Base-by-base conservation (phyloP, 2,888 invertebrate genomes). In the Trissolcus brochymenae region DNA sequence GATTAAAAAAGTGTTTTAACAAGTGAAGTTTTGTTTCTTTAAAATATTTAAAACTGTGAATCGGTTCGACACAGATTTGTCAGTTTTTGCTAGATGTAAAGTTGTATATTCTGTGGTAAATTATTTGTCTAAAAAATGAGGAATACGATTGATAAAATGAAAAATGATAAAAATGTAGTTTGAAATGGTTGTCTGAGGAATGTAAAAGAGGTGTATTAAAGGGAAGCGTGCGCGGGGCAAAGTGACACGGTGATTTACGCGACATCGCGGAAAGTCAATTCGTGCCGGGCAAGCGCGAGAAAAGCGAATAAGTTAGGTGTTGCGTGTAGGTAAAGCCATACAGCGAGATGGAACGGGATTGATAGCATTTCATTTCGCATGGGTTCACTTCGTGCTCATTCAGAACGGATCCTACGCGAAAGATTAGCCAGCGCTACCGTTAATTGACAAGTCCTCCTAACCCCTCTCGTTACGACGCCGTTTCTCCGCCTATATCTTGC, bases 351-450 rank as follows among this genome's bases (percentile, higher is more conserved):
- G 83, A 83, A 83, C 80, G 79, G 76, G 56, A 65, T 75, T 76
- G 85, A 84, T 84, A 83, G 75, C 80, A 62, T 67, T 79, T 83
- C 82, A 81, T 83, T 83, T 81, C 81, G 82, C 82, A 71, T 78
- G 79, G 73, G 68, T 76, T 76, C 80, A 65, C 76, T 80, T 79
- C 79, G 78, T 80, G 76, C 76, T 79, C 72, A 71, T 80, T 80
- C 79, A 79, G 85, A 84, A 87, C 84, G 85, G 85, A 87, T 76
- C 70, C 76, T 85, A 85, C 86, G 85, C 84, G 85, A 86, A 86
- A 87, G 87, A 87, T 87, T 87, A 86, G 80, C 80, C 82, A 75
- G 79, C 81, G 80, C 81, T 79, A 76, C 80, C 81, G 84, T 86
- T 86, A 86, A 86, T 86, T 86, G 86, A 85, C 85, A 84, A 85